Conservation (phyloP, 1,140 invertebrate species). For the Drosophila cardini region DNA sequence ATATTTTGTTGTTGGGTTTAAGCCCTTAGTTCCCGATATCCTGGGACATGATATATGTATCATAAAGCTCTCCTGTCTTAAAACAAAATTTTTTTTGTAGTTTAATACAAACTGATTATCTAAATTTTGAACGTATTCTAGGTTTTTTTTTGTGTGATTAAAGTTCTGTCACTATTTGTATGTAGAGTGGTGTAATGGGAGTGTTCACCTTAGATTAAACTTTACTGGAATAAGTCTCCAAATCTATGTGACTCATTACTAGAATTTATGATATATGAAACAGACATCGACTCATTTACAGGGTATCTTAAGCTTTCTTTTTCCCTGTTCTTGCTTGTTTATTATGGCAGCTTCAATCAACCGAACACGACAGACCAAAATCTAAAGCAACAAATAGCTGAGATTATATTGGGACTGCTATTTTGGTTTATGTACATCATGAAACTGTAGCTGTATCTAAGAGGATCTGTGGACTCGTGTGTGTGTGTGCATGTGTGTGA, state of each 20-base stretch:
- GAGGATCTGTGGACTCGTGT: constrained; percentile 8
- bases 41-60: no score
- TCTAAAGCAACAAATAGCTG: constrained; percentile 38
- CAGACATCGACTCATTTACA: not conserved
- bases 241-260: no score
- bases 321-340: constrained; percentile 27
- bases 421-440: constrained; percentile 27
- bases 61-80: no score
- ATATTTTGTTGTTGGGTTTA: no score
- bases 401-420: constrained; percentile 14
- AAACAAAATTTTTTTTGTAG: no score
- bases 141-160: no score
- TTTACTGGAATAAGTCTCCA: not conserved
- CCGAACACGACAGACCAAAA: constrained; percentile 48
- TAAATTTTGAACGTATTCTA: no score
- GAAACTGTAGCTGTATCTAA: constrained; percentile 23
- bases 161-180: not conserved
- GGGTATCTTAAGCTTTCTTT: constrained; percentile 25
- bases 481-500: constrained; percentile 11
- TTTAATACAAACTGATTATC: no score
- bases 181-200: not conserved
- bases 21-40: no score
- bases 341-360: constrained; percentile 60
- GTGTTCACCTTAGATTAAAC: not conserved
- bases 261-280: not conserved